Evolutionary conservation across 2,888 invertebrate genomes (phyloP), one percentile per base, ranked within the genome.

Genomic region (Antitype chi): DNA sequence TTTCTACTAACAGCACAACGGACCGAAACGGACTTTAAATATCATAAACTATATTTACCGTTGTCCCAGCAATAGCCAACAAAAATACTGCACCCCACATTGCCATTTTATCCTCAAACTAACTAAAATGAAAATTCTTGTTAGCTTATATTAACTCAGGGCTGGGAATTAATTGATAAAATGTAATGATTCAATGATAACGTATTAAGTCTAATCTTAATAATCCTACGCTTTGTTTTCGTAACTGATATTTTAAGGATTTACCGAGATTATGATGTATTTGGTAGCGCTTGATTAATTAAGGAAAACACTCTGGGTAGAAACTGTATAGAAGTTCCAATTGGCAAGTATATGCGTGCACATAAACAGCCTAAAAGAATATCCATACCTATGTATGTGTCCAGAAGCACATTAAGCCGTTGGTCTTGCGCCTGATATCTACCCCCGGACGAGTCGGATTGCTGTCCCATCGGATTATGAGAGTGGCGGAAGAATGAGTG

Each of bases 161-260:
- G 38, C 43, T 47, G 60, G 76, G 81, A 86, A 79, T 81, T 83
- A 85, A 80, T 70, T 78, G 87, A 88, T 87, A 82, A 86, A 70
- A 43, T 28, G 66, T 49, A 64, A 71, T n/a, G 68, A 82, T 80
- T 78, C 80, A 76, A 57, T 70, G 80, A 80, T 82, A 84, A 80
- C 38, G 13, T 13, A 74, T 69, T 70, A 71, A 55, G 11, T 68
- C 7, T 75, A 73, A 84, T 85, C 85, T 85, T 28, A 47, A 7
- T 86, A 85, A 87, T 78, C 81, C 72, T 72, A 72, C 6, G 53
- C 20, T 32, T 25, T 67, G 47, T 64, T 81, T 78, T 76, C 74
- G 75, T 74, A 68, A 76, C 52, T 73, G 85, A 77, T 77, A 85
- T 73, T 78, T 53, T 38, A 32, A 57, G 43, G 52, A 70, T 63